These are phyloP conservation scores for Bombus fervidus DNA, from an alignment of 1,140 invertebrate species.

Conservation along the genomic window DNA sequence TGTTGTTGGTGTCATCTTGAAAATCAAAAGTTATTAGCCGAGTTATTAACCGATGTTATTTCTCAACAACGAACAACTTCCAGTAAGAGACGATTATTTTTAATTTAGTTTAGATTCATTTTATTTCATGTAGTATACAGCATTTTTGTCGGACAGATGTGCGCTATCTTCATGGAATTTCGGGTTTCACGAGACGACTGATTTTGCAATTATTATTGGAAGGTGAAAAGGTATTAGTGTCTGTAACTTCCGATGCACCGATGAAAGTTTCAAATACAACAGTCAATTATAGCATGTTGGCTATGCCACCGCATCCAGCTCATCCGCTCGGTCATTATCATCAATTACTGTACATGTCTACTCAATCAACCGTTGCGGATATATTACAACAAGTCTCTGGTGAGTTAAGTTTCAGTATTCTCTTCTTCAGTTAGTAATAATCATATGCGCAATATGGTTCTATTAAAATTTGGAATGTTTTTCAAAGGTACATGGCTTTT, in stretches of 20 bases:
- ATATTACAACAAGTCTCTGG: slow-evolving; percentile 84
- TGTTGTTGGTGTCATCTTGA: slow-evolving; percentile 92
- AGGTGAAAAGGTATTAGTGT: slow-evolving; percentile 91
- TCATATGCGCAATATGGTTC: neutral
- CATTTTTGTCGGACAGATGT: slow-evolving; percentile 72
- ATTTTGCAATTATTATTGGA: slow-evolving; percentile 93
- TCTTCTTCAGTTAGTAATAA: neutral
- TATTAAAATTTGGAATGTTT: neutral
- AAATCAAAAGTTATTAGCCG: slow-evolving; percentile 92
- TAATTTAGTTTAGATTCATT: neutral
- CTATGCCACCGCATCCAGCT: slow-evolving; percentile 79
- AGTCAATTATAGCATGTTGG: slow-evolving; percentile 70
- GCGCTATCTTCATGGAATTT: slow-evolving; percentile 86
- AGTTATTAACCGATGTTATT: slow-evolving; percentile 89
- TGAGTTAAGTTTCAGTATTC: slow-evolving; percentile 61
- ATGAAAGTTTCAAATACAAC: slow-evolving; percentile 76
- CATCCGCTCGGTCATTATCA: slow-evolving; percentile 84
- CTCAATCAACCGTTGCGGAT: slow-evolving; percentile 87
- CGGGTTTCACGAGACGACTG: slow-evolving; percentile 93
- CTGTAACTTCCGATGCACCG: slow-evolving; percentile 84
- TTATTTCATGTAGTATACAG: neutral
- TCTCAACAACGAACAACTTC: slow-evolving; percentile 86
- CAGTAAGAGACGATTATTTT: slow-evolving; percentile 75
- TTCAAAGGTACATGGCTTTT: slow-evolving; percentile 76
- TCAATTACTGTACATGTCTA: slow-evolving; percentile 88